Evolutionary conservation across 2,797 vertebrate species (phyloP), one percentile per base, ranked within the genome.

Genomic region (Alectoris magna): DNA sequence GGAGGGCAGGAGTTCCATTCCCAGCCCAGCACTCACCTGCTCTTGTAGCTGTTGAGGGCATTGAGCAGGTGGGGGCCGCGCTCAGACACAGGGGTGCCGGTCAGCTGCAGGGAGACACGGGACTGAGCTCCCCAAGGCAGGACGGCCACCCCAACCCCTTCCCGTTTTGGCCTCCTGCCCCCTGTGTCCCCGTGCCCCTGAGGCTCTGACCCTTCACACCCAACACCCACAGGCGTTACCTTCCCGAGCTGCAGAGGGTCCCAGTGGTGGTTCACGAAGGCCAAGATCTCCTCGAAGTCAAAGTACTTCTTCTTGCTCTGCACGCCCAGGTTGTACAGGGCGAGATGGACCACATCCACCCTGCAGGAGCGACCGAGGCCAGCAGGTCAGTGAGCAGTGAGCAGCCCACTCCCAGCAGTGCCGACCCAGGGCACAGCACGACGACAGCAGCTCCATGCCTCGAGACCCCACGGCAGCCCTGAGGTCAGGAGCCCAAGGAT

Each of bases 281-380:
- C 97, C 63, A 99, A 97, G 88, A 99, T 99, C 97, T 99, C 99
- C 43, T 99, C 99, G 6, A 99, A 98, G 94, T 99, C 98, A 11
- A 99, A 99, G 96, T 99, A 99, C 70, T 99, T 99, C 97, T 99
- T 99, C 97, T 99, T 99, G 97, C 98, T 99, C 96, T 99, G 98
- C 27, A 99, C 98, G 0, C 98, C 99, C 96, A 99, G 97, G 96
- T 99, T 99, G 97, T 99, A 99, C 46, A 99, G 98, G 18, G 98
- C 98, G 17, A 99, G 98, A 84, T 99, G 99, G 31, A 99, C 99
- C 17, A 99, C 96, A 6, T 99, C 99, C 11, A 99, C 99, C 99
- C 98, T 99, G 96, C 8, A 8, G 72, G 80, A 73, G 58, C 24
- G 26, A 67, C 67, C 51, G 0, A 23, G 39, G 15, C 1, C 51